Base-by-base conservation (phyloP, 2,113 vertebrate species). In the Bujurquina vittata region DNA sequence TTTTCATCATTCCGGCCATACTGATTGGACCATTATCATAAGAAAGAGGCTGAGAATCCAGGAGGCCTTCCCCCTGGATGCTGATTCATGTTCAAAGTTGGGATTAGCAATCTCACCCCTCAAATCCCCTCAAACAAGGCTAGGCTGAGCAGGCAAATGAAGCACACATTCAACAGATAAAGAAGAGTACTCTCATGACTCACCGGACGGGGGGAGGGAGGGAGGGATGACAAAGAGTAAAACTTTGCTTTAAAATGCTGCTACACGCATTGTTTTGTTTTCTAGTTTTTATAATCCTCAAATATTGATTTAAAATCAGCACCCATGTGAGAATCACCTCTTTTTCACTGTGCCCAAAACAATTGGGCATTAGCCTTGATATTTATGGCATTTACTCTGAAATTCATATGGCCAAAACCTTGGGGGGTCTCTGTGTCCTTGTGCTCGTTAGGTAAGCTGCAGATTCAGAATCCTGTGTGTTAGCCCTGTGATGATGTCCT, bases 41-140 rank as follows among this genome's bases (percentile, higher is more conserved):
- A 97, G 95, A 97, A 97, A 97, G 96, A 96, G 95, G 95, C 94
- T 90, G 87, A 91, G 94, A 95, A 96, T 96, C 95, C 95, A 93
- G 96, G 95, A 97, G 94, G 90, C 92, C 35, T 86, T 89, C 92
- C 69, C 89, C 74, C 94, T 92, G 95, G 95, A 93, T 91, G 55
- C 93, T 95, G 96, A 96, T 97, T 97, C 96, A 97, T 97, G 97
- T 98, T 99, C 97, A 97, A 97, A 97, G 92, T 98, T 97, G 84
- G 97, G 98, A 98, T 99, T 98, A 99, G 96, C 96, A 96, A 90
- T 96, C 96, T 94, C 91, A 94, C 94, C 92, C 92, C 90, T 92
- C 91, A 97, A 99, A 99, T 99, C 98, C 97, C 97, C 97, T 99
- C 98, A 99, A 98, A 99, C 95, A 93, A 94, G 93, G 86, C 95